Evolutionary conservation across 1,140 invertebrate genomes (phyloP).

Genomic region (Littorina saxatilis): DNA sequence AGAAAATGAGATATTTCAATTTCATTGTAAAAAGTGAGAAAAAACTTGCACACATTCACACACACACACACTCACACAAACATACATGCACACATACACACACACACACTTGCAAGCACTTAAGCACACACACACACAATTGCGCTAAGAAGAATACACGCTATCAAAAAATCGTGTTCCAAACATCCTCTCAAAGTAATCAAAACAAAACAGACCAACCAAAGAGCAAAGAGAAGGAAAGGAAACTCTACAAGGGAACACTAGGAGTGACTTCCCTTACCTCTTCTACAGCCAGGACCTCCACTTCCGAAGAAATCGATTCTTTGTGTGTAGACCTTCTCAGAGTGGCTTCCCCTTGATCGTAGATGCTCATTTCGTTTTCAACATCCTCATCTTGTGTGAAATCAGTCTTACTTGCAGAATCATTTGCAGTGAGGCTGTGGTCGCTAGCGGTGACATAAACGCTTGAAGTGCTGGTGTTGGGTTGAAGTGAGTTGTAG

Average conservation of each 20-base stretch:
- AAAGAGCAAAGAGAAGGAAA: neutral
- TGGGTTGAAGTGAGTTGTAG: slow-evolving; percentile 54
- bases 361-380: slow-evolving; percentile 1
- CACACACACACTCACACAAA: neutral
- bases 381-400: neutral
- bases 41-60: neutral
- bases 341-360: neutral
- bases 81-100: slow-evolving; percentile 14
- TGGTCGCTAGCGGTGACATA: neutral
- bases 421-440: neutral
- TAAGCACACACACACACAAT: neutral
- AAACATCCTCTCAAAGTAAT: neutral
- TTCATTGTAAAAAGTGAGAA: neutral
- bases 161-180: neutral
- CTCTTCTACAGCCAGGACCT: slow-evolving; percentile 27
- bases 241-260: no score
- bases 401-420: no score
- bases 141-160: neutral
- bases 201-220: neutral
- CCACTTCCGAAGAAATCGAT: slow-evolving; percentile 24
- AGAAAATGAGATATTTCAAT: no score
- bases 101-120: slow-evolving; percentile 15
- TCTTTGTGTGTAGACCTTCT: slow-evolving; percentile 10
- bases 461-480: neutral
- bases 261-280: neutral